phyloP scores from a whole-genome alignment of 1,140 invertebrate genomes.

The Drosophila ananassae region DNA sequence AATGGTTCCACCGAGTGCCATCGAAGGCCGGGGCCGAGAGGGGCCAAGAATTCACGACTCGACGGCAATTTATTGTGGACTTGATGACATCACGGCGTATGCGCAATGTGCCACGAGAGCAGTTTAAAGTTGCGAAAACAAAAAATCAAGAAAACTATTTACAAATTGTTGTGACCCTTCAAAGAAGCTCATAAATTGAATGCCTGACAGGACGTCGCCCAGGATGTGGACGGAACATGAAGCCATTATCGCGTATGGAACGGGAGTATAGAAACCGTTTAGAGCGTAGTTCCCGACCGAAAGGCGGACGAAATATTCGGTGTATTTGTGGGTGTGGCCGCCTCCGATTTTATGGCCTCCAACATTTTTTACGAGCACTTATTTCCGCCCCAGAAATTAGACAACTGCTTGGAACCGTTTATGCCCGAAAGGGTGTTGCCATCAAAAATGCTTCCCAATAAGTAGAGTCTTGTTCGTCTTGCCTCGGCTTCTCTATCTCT shows the following conservation, averaged over 20 bases:
- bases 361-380: conserved; percentile 82
- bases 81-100: conserved; percentile 47
- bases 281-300: conserved; percentile 6
- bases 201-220: conserved; percentile 18
- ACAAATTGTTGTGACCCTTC: conserved; percentile 40
- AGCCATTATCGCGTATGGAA: conserved; percentile 72
- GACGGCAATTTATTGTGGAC: conserved; percentile 17
- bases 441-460: conserved; percentile 39
- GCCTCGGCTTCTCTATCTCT: conserved; percentile 15
- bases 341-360: conserved; percentile 56
- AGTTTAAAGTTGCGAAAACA: conserved; percentile 35
- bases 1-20: conserved; percentile 51
- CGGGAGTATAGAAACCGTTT: conserved; percentile 52
- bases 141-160: conserved; percentile 47
- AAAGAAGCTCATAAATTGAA: conserved; percentile 53
- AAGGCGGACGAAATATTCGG: conserved; percentile 16
- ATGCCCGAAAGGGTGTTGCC: conserved; percentile 49
- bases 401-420: conserved; percentile 67
- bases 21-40: conserved; percentile 24
- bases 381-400: conserved; percentile 83
- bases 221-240: conserved; percentile 34
- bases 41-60: conserved; percentile 48
- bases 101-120: conserved; percentile 30
- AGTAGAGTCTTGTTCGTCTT: conserved; percentile 18
- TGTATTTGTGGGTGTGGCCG: conserved; percentile 12